Percentiles rank a stretch among this genome's conserved stretches.
Evolutionary conservation across 2,113 vertebrate genomes (phyloP).

Genomic region (Python bivittatus): DNA sequence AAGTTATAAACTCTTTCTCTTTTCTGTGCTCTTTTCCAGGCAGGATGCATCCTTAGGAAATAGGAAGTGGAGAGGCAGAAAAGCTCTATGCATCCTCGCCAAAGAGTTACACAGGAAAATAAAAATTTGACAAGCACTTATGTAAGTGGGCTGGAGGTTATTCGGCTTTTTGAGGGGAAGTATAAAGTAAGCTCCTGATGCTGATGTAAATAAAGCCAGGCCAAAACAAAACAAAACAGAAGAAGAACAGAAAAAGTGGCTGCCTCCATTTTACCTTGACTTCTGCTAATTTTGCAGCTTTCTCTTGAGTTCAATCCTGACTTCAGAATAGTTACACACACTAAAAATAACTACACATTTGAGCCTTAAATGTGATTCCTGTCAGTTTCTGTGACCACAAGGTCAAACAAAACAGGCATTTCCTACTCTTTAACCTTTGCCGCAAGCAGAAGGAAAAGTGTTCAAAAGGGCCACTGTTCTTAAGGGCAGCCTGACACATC

Average conservation of each 20-base stretch:
- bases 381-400: slow-evolving; percentile 55
- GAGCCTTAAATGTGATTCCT: slow-evolving; percentile 62
- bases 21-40: slow-evolving; percentile 65
- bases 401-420: slow-evolving; percentile 71
- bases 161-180: slow-evolving; percentile 62
- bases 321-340: slow-evolving; percentile 52
- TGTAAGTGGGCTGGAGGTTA: slow-evolving; percentile 58
- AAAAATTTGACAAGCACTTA: slow-evolving; percentile 45
- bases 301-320: slow-evolving; percentile 21
- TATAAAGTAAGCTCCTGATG: slow-evolving; percentile 31
- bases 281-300: slow-evolving; percentile 43
- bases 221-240: slow-evolving; percentile 31
- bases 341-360: slow-evolving; percentile 66
- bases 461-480: slow-evolving; percentile 67
- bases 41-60: slow-evolving; percentile 70
- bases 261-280: slow-evolving; percentile 41
- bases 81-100: slow-evolving; percentile 53
- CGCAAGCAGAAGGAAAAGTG: slow-evolving; percentile 74
- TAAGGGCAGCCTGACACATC: slow-evolving; percentile 69
- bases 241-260: slow-evolving; percentile 36
- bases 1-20: slow-evolving; percentile 59
- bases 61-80: slow-evolving; percentile 54
- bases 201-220: slow-evolving; percentile 51
- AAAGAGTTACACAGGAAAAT: slow-evolving; percentile 64
- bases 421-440: slow-evolving; percentile 75